Evolutionary conservation across 2,113 vertebrate genomes (phyloP).

Genomic region (Mesocricetus auratus): DNA sequence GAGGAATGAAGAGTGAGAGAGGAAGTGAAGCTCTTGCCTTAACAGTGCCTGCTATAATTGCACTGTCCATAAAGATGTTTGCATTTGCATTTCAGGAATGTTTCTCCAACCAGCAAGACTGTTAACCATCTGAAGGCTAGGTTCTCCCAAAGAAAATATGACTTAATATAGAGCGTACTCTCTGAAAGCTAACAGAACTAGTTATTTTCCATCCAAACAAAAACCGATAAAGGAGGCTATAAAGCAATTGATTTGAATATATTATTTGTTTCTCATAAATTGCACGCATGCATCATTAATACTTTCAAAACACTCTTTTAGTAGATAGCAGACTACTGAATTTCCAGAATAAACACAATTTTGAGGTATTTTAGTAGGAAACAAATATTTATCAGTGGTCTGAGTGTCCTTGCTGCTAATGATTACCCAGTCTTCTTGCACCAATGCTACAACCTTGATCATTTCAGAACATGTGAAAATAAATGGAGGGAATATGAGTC

Average conservation of each 20-base stretch:
- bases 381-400: slow-evolving; percentile 30
- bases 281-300: not conserved
- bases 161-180: not conserved
- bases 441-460: not conserved
- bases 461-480: not conserved
- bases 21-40: slow-evolving; percentile 47
- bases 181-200: not conserved
- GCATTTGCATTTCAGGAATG: slow-evolving; percentile 64
- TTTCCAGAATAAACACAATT: not conserved
- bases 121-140: slow-evolving; percentile 18
- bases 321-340: not conserved
- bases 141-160: not conserved
- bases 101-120: slow-evolving; percentile 69
- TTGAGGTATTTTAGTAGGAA: not conserved
- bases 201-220: not conserved
- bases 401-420: not conserved
- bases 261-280: not conserved
- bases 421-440: not conserved
- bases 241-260: not conserved
- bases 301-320: slow-evolving; percentile 31
- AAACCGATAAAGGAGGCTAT: not conserved
- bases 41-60: slow-evolving; percentile 45
- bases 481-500: slow-evolving; percentile 62
- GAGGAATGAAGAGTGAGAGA: slow-evolving; percentile 16
- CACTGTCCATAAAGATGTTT: slow-evolving; percentile 67